A percentile compares a stretch with the other conserved stretches of the same genome.
These are phyloP conservation scores for Muscidifurax raptorellus DNA, from an alignment of 1,140 invertebrate species.

Conservation along the genomic window DNA sequence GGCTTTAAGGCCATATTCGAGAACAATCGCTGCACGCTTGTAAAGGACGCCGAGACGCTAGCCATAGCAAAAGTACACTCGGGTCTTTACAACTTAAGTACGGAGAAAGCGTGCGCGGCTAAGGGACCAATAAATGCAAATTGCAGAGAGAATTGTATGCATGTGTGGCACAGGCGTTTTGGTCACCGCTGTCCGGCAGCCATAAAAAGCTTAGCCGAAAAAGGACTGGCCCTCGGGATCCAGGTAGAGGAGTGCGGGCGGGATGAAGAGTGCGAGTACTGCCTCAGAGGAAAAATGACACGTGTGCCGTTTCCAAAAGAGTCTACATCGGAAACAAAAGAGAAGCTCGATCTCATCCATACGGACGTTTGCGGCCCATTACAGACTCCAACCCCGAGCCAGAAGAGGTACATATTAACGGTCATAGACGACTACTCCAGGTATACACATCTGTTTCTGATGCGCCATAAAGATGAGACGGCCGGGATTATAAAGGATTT, in stretches of 20 bases:
- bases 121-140: no score
- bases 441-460: slow-evolving; percentile 49
- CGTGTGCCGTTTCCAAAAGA: slow-evolving; percentile 41
- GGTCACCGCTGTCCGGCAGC: background rate
- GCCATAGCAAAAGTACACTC: no score
- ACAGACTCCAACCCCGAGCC: slow-evolving; percentile 34
- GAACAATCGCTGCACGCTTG: no score
- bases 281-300: slow-evolving; percentile 49
- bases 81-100: no score
- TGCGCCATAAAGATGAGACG: slow-evolving; percentile 5
- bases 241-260: slow-evolving; percentile 30
- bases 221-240: slow-evolving; percentile 24
- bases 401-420: slow-evolving; percentile 53
- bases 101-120: no score
- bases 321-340: slow-evolving; percentile 17
- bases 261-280: slow-evolving; percentile 36
- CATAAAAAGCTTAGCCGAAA: background rate
- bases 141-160: background rate
- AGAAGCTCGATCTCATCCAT: slow-evolving; percentile 51
- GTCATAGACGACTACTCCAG: slow-evolving; percentile 56
- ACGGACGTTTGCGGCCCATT: slow-evolving; percentile 56
- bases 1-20: no score
- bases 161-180: no score
- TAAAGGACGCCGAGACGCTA: no score
- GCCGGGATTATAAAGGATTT: no score